Evolutionary conservation across 2,888 invertebrate species (phyloP).

Genomic region (Ceriagrion tenellum): DNA sequence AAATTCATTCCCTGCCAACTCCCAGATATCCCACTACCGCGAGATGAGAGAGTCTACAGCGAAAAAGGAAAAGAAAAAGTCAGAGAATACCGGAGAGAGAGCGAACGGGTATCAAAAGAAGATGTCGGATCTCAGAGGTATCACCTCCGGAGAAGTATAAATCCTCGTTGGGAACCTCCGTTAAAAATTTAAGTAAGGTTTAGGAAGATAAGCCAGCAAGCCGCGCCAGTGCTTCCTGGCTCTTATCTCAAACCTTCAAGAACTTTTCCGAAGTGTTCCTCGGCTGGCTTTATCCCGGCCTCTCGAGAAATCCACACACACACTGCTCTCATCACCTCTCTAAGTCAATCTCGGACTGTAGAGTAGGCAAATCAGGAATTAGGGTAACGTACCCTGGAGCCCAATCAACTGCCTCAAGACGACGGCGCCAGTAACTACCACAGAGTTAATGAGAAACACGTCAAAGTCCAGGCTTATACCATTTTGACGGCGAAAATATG

Average conservation of each 20-base stretch:
- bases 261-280: neutral
- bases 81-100: neutral
- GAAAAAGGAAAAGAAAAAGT: neutral
- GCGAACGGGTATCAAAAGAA: neutral
- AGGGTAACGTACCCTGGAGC: neutral
- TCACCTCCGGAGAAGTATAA: conserved; percentile 7
- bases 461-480: too few relatives aligned
- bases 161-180: neutral
- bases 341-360: neutral
- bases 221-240: neutral
- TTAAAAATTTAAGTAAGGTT: neutral
- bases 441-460: too few relatives aligned
- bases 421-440: neutral
- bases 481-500: too few relatives aligned
- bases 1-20: neutral
- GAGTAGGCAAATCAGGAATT: neutral
- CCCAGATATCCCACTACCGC: neutral
- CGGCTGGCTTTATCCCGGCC: neutral
- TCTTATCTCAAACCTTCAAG: neutral
- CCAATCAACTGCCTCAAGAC: neutral
- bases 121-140: neutral
- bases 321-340: neutral
- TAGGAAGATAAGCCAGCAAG: conserved; percentile 8
- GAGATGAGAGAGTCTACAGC: neutral
- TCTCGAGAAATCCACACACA: neutral